Evolutionary conservation across 2,797 vertebrate species (phyloP), one percentile per base, ranked within the genome.

Genomic region (Dromococcyx pavoninus): DNA sequence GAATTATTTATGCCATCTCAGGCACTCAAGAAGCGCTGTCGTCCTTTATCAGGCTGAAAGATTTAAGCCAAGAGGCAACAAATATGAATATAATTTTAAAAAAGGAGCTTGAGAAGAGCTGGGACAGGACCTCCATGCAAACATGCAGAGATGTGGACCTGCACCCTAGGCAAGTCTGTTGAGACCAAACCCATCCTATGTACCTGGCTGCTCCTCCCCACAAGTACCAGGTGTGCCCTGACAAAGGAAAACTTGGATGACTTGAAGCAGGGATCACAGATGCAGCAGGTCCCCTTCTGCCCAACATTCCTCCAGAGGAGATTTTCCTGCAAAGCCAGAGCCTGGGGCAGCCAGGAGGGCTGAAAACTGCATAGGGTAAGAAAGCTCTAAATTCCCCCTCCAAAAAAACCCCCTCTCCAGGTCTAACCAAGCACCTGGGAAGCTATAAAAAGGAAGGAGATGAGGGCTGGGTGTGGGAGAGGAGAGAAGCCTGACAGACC

Each of bases 1-100:
- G 94, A 97, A 97, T 97, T 97, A 97, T 97, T 97, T 97, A 97
- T 91, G 95, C 89, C 53, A 74, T 85, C 88, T 89, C 60, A 65
- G 32, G 86, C 75, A 60, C 96, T 96, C 72, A 2, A 94, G 93
- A 73, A 91, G 91, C 1, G 5, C 95, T 77, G 94, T 83, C 93
- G 18, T 89, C 94, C 92, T 96, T 95, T 92, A 95, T 97, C 93
- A 94, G 48, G 32, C 91, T 94, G 91, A 79, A 91, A 66, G 86
- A 94, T 88, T 95, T 96, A 79, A 88, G 65, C 58, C 35, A 50
- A 82, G 76, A 89, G 69, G 67, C 33, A 22, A 75, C 1, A 18
- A 48, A 50, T 78, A 69, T 19, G 88, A 90, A 84, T 5, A 18
- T 46, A 67, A 28, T 21, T 57, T 66, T 64, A 15, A 16, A 67